These are phyloP conservation scores for Pangasius sanitwongsei DNA, from an alignment of 2,797 vertebrate genomes.

Conservation along the genomic window DNA sequence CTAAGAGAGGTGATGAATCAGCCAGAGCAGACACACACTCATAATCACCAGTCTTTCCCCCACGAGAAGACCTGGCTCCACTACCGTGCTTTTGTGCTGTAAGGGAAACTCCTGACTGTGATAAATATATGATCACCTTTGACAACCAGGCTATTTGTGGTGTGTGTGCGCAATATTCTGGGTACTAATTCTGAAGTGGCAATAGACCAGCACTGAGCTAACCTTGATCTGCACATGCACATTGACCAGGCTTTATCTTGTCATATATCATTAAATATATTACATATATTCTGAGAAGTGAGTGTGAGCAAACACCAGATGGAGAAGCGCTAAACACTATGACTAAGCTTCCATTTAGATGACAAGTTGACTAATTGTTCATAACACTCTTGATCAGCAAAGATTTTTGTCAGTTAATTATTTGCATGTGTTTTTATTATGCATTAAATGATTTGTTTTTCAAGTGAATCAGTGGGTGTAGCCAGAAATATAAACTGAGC, in stretches of 20 bases:
- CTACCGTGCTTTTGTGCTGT: neutral
- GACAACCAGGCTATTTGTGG: neutral
- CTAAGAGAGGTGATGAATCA: conserved; percentile 26
- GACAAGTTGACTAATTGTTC: neutral
- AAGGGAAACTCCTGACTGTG: conserved; percentile 32
- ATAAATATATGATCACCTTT: conserved; percentile 17
- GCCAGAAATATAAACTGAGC: neutral
- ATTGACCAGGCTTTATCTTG: neutral
- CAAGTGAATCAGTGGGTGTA: neutral
- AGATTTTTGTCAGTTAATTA: too few species aligned
- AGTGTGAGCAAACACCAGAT: neutral
- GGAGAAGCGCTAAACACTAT: neutral
- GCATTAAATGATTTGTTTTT: neutral
- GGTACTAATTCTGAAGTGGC: neutral
- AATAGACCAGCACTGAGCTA: neutral
- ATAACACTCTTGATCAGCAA: neutral
- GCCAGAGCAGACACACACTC: conserved; percentile 6
- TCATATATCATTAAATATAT: too few species aligned
- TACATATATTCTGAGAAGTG: neutral
- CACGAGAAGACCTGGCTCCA: neutral
- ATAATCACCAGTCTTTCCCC: neutral
- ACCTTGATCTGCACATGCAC: neutral
- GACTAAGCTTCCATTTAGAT: neutral
- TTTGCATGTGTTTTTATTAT: neutral
- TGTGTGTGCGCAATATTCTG: neutral